Percentiles rank a stretch among this genome's conserved stretches.
Conservation (phyloP, 2,113 vertebrate genomes). For the Nymphicus hollandicus region DNA sequence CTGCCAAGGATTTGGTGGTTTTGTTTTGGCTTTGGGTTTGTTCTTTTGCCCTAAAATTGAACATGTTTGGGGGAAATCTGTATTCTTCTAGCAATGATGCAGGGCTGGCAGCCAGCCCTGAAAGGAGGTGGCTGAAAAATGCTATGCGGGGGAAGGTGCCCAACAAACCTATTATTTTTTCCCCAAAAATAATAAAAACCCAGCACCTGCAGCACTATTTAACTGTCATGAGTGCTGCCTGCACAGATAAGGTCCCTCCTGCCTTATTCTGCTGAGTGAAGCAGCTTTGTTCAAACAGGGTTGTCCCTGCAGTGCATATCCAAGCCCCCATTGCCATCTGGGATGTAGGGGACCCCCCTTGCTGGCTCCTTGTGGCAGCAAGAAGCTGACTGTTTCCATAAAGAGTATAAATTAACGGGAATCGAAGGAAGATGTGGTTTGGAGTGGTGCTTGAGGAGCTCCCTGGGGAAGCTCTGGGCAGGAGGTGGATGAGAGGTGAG, state of each 20-base stretch:
- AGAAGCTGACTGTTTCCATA: background rate
- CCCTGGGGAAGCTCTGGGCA: background rate
- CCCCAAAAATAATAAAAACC: background rate
- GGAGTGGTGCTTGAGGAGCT: background rate
- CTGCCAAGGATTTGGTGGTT: background rate
- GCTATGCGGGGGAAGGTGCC: slow-evolving; percentile 1
- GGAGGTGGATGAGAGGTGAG: background rate
- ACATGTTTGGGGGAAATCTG: background rate
- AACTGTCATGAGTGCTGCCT: background rate
- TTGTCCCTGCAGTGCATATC: accelerated
- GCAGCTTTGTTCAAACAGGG: background rate
- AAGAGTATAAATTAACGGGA: background rate
- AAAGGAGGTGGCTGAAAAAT: slow-evolving; percentile 47
- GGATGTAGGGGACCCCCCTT: background rate
- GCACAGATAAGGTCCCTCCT: background rate
- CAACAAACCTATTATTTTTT: background rate
- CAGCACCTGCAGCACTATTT: background rate
- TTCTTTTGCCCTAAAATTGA: background rate
- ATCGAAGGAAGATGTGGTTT: background rate
- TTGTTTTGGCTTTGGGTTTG: background rate
- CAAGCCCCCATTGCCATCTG: background rate
- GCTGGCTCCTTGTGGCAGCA: accelerated
- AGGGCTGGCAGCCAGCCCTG: background rate
- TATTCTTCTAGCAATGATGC: background rate
- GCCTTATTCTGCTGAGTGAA: background rate